Percentiles rank a stretch among this genome's conserved stretches.
These are phyloP conservation scores for Catajapyx aquilonaris DNA, from an alignment of 1,140 invertebrate species.

Conservation along the genomic window DNA sequence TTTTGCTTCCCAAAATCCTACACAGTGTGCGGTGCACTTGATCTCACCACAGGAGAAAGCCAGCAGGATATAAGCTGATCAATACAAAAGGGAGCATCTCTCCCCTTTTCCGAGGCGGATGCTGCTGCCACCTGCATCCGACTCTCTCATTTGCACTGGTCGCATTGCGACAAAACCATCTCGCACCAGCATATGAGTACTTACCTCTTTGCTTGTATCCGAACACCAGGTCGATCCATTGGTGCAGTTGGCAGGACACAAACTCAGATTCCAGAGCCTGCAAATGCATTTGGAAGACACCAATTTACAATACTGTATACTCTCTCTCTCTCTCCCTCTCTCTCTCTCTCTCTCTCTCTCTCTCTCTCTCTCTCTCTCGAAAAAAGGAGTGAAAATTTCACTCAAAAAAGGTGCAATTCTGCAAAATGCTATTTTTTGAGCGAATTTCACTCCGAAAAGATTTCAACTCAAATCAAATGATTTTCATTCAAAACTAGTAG, in stretches of 20 bases:
- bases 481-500: slow-evolving; percentile 1
- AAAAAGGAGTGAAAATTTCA: too few relatives aligned
- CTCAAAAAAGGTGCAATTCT: too few relatives aligned
- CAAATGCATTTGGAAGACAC: slow-evolving; percentile 11
- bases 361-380: too few relatives aligned
- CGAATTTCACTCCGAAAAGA: too few relatives aligned
- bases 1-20: too few relatives aligned
- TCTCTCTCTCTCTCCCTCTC: too few relatives aligned
- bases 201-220: slow-evolving; percentile 95
- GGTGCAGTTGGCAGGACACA: slow-evolving; percentile 96
- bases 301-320: background rate
- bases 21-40: too few relatives aligned
- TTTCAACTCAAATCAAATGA: background rate
- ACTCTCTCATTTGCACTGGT: background rate
- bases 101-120: too few relatives aligned
- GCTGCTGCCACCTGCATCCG: background rate
- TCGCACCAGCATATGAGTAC: slow-evolving; percentile 2
- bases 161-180: slow-evolving; percentile 4
- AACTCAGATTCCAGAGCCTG: slow-evolving; percentile 95
- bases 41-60: too few relatives aligned
- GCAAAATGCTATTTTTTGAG: too few relatives aligned
- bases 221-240: slow-evolving; percentile 99
- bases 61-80: too few relatives aligned
- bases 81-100: background rate
- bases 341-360: too few relatives aligned